Conservation (phyloP, 2,113 vertebrate genomes). For the Eulacestoma nigropectus region DNA sequence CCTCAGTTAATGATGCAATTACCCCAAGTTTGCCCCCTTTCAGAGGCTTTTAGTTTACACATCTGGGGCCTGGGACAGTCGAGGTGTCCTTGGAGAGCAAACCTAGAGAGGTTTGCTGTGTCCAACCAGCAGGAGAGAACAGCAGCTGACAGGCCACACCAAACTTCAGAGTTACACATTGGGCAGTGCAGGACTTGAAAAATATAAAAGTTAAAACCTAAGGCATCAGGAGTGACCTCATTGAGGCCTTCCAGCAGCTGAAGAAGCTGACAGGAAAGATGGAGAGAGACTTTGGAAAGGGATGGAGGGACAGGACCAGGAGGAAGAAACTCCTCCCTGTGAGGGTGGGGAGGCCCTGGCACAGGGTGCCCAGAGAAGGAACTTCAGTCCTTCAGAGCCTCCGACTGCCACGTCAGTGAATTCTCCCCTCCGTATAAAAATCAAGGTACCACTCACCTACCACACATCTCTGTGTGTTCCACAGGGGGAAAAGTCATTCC, state of each 20-base stretch:
- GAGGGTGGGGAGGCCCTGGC: not conserved
- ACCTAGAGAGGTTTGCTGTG: too few relatives aligned
- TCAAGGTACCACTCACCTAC: not conserved
- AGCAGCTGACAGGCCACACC: too few relatives aligned
- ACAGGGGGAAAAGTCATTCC: not conserved
- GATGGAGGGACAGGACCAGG: not conserved
- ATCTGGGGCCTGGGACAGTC: too few relatives aligned
- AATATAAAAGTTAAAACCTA: too few relatives aligned
- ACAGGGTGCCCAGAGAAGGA: not conserved
- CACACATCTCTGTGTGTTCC: not conserved
- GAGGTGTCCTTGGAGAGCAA: too few relatives aligned
- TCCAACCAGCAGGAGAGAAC: too few relatives aligned
- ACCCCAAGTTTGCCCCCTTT: too few relatives aligned
- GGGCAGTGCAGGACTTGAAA: too few relatives aligned
- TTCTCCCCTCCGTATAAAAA: not conserved
- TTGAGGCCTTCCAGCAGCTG: fast-evolving
- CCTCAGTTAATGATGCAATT: too few relatives aligned
- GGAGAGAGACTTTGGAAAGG: not conserved
- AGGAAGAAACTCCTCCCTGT: not conserved
- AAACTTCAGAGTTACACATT: too few relatives aligned
- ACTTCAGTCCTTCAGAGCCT: not conserved
- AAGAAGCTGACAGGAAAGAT: fast-evolving
- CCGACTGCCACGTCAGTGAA: fast-evolving
- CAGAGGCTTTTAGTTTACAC: too few relatives aligned
- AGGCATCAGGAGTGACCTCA: too few relatives aligned